Evolutionary conservation across 2,888 invertebrate genomes (phyloP).

Genomic region (Acrobeloides nanus): DNA sequence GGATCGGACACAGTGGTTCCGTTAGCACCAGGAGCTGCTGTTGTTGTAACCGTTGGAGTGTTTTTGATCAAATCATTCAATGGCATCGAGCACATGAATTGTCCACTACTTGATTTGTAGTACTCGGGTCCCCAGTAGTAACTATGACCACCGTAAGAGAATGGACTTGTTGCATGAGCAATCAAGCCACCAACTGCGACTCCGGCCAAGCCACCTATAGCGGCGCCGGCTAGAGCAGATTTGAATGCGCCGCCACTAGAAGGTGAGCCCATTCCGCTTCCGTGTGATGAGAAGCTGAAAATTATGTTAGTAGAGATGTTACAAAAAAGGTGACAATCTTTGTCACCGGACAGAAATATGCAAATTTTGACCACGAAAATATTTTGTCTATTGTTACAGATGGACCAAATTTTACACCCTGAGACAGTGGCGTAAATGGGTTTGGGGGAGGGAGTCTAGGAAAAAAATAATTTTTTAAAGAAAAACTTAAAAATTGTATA

Average conservation of each 20-base stretch:
- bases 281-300: conserved; percentile 3
- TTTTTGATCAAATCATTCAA: conserved; percentile 24
- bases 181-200: conserved; percentile 17
- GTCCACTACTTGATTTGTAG: conserved; percentile 10
- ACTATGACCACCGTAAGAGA: conserved; percentile 26
- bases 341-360: no score
- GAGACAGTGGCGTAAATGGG: no score
- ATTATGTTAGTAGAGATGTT: background rate
- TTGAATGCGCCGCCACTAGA: conserved; percentile 33
- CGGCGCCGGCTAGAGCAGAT: conserved; percentile 46
- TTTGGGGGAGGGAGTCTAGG: no score
- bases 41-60: conserved; percentile 7
- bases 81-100: conserved; percentile 38
- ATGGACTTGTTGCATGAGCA: conserved; percentile 38
- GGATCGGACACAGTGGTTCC: conserved; percentile 25
- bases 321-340: background rate
- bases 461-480: no score
- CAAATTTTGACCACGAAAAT: no score
- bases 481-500: no score
- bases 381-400: no score
- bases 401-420: no score
- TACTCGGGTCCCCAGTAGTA: conserved; percentile 43
- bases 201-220: conserved; percentile 44
- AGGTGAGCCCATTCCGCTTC: conserved; percentile 25
- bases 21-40: conserved; percentile 15